Evolutionary conservation across 30 jellyfish, hydroid and myxozoan species (phyloP), one percentile per base, ranked within the genome.

Genomic region (Cassiopea xamachana): DNA sequence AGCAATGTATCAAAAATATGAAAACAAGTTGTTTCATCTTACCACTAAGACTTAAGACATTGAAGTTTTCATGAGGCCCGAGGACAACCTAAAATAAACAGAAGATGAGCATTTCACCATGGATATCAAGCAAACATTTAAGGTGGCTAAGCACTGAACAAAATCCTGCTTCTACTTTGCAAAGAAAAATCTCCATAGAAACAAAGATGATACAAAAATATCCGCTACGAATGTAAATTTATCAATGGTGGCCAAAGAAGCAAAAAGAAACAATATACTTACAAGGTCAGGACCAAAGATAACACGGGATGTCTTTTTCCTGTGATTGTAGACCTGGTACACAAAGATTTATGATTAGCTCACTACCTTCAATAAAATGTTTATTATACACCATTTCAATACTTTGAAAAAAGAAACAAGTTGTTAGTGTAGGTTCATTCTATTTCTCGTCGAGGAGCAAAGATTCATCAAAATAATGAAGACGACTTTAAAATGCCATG

Each of bases 281-380:
- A 94, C 98, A 95, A 94, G 87, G 64, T 90, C 96, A 2, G 98
- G 98, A n/a, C 98, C 98, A 83, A 94, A 94, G 8, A 94, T 90
- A 18, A 94, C 98, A 10, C 98, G 92, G 7, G 98, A 87, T 46
- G 93, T 78, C 70, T 94, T 91, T 48, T 86, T 67, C 51, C 70
- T 67, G 87, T 90, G 96, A 87, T 94, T 97, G 91, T 85, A 90
- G 64, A 94, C 98, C 98, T 93, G 71, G n/a, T n/a, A n/a, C n/a
- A n/a, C n/a, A 19, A 79, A 86, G 84, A 51, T 2, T 2, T 4
- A 51, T 9, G 9, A 51, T 2, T 51, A 51, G 9, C 9, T 9
- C 64, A 51, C 9, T 4, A 51, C 64, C 64, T 9, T 9, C 64
- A 51, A 51, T 51, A 2, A 51, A 51, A 51, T 51, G 8, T 51